Percentiles rank a stretch among this genome's conserved stretches.
These are phyloP conservation scores for Donacobius atricapilla DNA, from an alignment of 2,113 vertebrate genomes.

Conservation along the genomic window DNA sequence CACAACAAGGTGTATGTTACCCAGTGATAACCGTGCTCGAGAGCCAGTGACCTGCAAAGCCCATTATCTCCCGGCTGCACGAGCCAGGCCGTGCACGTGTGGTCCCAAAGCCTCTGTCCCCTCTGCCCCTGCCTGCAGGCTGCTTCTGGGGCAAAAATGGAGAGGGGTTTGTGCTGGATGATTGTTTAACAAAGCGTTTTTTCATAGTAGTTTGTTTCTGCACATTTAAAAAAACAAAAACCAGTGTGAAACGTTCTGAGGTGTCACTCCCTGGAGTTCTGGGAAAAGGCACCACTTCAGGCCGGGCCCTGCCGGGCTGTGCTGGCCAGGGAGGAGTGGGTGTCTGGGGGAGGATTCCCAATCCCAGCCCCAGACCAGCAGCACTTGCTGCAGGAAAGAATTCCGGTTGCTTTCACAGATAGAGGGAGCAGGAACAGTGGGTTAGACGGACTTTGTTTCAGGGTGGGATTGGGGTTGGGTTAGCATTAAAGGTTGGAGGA, in stretches of 20 bases:
- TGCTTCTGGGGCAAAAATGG: neutral
- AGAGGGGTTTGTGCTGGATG: neutral
- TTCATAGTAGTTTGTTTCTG: neutral
- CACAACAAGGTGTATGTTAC: constrained; percentile 64
- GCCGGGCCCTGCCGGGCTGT: neutral
- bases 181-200: neutral
- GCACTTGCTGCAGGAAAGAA: neutral
- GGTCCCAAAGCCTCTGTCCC: neutral
- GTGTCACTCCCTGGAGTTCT: neutral
- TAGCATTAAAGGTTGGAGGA: neutral
- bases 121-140: neutral
- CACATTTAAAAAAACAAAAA: rapidly evolving
- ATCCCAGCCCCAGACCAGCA: neutral
- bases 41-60: constrained; percentile 49
- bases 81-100: neutral
- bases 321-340: neutral
- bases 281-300: neutral
- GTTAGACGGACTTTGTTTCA: neutral
- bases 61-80: constrained; percentile 47
- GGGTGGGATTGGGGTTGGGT: neutral
- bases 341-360: neutral
- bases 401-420: neutral
- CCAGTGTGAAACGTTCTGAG: neutral
- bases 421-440: neutral
- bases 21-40: constrained; percentile 44